A percentile compares a stretch with the other conserved stretches of the same genome.
Evolutionary conservation across 2,888 invertebrate species (phyloP).

Genomic region (Lasius platythorax): DNA sequence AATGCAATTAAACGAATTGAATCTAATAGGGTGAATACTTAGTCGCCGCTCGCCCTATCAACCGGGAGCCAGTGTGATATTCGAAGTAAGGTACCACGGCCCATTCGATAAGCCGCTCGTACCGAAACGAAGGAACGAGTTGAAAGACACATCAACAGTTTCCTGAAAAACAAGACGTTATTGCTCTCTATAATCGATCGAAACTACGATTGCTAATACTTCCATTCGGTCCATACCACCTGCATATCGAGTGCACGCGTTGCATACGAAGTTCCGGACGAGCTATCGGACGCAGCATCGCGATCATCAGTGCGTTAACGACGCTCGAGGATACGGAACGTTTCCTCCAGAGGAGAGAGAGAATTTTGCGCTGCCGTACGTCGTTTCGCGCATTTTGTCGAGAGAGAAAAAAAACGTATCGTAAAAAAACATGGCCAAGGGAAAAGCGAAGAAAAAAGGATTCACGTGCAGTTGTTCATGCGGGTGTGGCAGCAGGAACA

Average conservation of each 20-base stretch:
- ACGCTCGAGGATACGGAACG: constrained; percentile 46
- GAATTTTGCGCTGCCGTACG: background rate
- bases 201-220: background rate
- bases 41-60: background rate
- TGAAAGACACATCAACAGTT: background rate
- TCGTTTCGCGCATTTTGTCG: background rate
- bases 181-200: background rate
- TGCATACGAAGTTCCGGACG: constrained; percentile 22
- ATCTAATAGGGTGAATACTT: constrained; percentile 61
- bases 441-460: constrained; percentile 74
- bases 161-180: background rate
- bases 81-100: constrained; percentile 19
- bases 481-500: constrained; percentile 85
- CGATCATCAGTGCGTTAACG: constrained; percentile 50
- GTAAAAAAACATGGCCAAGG: constrained; percentile 67
- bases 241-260: constrained; percentile 35
- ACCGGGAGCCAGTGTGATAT: background rate
- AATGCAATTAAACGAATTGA: constrained; percentile 67
- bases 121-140: background rate
- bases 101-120: constrained; percentile 14
- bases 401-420: background rate
- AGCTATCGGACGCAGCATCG: constrained; percentile 19
- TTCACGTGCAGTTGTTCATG: constrained; percentile 80
- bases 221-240: constrained; percentile 24
- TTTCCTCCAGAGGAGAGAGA: constrained; percentile 7